Conservation (phyloP, 2,888 invertebrate genomes). For the Ectemnius continuus region DNA sequence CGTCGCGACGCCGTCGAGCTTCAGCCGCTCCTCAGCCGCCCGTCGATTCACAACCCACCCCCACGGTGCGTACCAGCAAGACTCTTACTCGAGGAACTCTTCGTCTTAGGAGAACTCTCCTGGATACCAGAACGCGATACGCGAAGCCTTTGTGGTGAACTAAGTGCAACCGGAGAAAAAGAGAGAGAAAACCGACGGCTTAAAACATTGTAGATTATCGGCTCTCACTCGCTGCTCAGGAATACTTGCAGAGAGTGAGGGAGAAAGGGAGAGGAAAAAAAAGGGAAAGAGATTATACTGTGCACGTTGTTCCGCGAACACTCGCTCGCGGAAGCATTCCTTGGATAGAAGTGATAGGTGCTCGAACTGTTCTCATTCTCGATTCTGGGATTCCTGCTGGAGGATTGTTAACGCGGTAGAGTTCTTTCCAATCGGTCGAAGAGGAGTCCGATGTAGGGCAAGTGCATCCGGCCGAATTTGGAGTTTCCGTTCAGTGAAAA, state of each 20-base stretch:
- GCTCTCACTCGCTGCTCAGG: background rate
- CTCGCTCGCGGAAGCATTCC: background rate
- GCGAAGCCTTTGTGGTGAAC: background rate
- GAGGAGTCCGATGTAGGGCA: background rate
- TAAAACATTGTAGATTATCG: background rate
- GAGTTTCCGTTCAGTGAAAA: background rate
- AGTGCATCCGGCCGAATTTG: background rate
- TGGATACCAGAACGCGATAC: background rate
- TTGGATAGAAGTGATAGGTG: constrained; percentile 5
- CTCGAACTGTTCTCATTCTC: background rate
- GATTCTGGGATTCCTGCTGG: no score
- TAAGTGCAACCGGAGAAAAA: background rate
- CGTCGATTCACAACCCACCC: constrained; percentile 72
- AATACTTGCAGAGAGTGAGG: background rate
- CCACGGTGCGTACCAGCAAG: constrained; percentile 69
- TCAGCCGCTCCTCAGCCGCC: constrained; percentile 74
- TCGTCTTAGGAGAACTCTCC: background rate
- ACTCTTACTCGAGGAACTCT: background rate
- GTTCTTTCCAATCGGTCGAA: background rate
- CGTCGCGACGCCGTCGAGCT: constrained; percentile 70
- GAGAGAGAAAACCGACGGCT: background rate
- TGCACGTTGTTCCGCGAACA: background rate
- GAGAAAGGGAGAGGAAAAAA: background rate
- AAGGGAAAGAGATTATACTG: background rate
- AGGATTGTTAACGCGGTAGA: background rate